Evolutionary conservation across 2,888 invertebrate species (phyloP).

Genomic region (Bellardia bayeri): DNA sequence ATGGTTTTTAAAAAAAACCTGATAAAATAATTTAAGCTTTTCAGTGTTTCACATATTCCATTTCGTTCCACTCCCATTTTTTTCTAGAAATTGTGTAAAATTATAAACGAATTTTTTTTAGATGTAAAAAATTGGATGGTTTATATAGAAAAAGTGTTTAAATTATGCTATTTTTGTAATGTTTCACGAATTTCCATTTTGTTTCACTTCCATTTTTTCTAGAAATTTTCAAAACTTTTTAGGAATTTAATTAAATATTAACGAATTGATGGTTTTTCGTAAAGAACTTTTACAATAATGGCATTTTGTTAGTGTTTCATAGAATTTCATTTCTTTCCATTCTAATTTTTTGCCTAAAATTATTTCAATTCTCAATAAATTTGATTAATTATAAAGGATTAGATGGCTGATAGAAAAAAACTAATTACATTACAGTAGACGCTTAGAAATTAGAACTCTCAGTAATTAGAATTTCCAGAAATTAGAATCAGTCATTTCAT

Average conservation of each 20-base stretch:
- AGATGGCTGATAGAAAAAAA: too few relatives aligned
- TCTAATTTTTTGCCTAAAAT: background rate
- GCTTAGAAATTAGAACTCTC: too few relatives aligned
- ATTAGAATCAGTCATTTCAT: too few relatives aligned
- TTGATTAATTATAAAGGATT: background rate
- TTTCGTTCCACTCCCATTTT: constrained; percentile 17
- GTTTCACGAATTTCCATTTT: background rate
- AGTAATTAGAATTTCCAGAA: too few relatives aligned
- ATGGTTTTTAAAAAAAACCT: too few relatives aligned
- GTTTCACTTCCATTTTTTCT: background rate
- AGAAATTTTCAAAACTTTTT: too few relatives aligned
- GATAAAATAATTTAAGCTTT: too few relatives aligned
- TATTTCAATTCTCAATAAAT: background rate
- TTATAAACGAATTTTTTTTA: background rate
- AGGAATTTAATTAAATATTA: too few relatives aligned
- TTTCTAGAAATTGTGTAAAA: background rate
- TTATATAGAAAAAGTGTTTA: too few relatives aligned
- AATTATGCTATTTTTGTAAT: background rate
- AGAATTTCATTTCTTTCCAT: constrained; percentile 29
- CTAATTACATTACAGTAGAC: too few relatives aligned
- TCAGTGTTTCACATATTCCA: background rate
- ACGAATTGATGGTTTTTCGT: too few relatives aligned
- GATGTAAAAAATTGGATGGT: background rate
- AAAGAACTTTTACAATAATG: too few relatives aligned
- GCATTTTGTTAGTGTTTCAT: background rate